phyloP scores from a whole-genome alignment of 1,140 invertebrate genomes.

The Lordiphosa clarofinis region DNA sequence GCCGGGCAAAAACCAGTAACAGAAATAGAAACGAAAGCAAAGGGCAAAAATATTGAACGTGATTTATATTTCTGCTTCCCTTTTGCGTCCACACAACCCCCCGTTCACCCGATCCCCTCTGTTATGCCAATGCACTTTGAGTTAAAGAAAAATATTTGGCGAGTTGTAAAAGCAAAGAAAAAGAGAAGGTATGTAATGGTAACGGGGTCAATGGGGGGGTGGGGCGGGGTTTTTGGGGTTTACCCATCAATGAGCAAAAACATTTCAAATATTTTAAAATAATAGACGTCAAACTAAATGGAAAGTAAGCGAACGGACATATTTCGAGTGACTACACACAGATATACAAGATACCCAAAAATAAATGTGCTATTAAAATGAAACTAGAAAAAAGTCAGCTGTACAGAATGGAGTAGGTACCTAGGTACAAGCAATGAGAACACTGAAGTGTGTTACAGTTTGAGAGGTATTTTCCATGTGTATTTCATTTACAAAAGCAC shows the following conservation, averaged over 20 bases:
- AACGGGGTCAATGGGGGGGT: background rate
- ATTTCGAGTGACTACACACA: too few relatives aligned
- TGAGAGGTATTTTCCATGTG: too few relatives aligned
- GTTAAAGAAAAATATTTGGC: constrained; percentile 66
- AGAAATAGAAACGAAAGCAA: constrained; percentile 15
- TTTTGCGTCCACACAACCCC: background rate
- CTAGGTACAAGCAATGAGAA: too few relatives aligned
- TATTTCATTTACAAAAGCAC: too few relatives aligned
- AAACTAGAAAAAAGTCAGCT: too few relatives aligned
- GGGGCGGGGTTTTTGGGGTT: too few relatives aligned
- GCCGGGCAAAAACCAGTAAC: constrained; percentile 19
- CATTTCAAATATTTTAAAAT: constrained; percentile 17
- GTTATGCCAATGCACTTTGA: constrained; percentile 54
- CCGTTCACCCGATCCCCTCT: constrained; percentile 3
- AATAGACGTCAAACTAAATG: constrained; percentile 12
- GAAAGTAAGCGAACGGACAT: background rate
- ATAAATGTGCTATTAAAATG: too few relatives aligned
- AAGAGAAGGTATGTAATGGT: background rate
- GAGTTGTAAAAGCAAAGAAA: constrained; percentile 21
- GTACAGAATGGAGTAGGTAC: too few relatives aligned
- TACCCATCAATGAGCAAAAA: constrained; percentile 11
- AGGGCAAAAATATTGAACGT: constrained; percentile 58
- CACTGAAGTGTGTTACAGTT: too few relatives aligned
- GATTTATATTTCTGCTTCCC: constrained; percentile 40
- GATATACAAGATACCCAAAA: too few relatives aligned